phyloP scores from a whole-genome alignment of 2,888 invertebrate genomes.

The Drosophila mayaguana region DNA sequence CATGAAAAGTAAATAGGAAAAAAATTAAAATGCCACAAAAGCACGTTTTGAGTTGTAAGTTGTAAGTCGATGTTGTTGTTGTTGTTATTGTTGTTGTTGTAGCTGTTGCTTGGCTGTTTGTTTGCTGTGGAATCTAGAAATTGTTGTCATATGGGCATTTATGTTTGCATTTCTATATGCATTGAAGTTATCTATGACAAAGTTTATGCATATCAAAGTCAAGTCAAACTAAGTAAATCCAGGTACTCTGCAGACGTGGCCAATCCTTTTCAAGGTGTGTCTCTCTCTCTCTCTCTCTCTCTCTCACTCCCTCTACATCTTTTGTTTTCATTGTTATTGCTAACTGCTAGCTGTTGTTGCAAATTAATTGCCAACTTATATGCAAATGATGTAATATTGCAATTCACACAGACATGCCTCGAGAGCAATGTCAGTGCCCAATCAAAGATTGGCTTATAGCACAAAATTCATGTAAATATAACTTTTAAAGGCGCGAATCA shows the following conservation, averaged over 20 bases:
- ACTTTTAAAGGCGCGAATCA: constrained; percentile 69
- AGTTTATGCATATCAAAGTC: constrained; percentile 25
- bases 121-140: constrained; percentile 58
- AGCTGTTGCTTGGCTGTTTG: constrained; percentile 6
- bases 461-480: constrained; percentile 40
- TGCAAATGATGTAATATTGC: constrained; percentile 73
- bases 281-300: constrained; percentile 13
- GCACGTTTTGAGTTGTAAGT: constrained; percentile 61
- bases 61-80: constrained; percentile 21
- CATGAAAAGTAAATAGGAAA: constrained; percentile 16
- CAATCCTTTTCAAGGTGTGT: constrained; percentile 73
- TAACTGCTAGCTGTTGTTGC: constrained; percentile 35
- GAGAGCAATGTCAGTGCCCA: constrained; percentile 40
- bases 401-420: constrained; percentile 40
- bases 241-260: constrained; percentile 17
- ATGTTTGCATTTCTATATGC: constrained; percentile 52
- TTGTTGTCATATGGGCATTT: constrained; percentile 56
- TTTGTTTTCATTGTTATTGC: constrained; percentile 47
- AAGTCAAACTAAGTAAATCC: constrained; percentile 27
- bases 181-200: constrained; percentile 31
- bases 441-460: not conserved
- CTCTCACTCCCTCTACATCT: constrained; percentile 13
- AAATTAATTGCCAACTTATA: constrained; percentile 76
- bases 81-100: constrained; percentile 9
- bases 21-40: constrained; percentile 48